Base-by-base conservation (phyloP, 2,797 vertebrate species). In the Tinamus major region DNA sequence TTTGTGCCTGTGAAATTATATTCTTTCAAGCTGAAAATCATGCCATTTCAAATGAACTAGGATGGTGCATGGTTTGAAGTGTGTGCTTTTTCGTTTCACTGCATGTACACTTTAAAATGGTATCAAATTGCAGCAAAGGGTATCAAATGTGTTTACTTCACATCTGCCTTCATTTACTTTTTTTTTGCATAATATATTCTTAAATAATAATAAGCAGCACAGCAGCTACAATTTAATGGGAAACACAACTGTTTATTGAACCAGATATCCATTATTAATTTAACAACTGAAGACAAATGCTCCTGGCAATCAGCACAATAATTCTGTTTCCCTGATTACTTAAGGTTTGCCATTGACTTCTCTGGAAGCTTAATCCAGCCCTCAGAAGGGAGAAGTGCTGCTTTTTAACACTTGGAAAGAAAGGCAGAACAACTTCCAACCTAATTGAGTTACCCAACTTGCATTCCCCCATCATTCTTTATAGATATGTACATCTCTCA, bases 201-300 rank as follows among this genome's bases (percentile, higher is more conserved):
- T 86, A 94, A 91, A 79, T 86, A 95, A 89, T 86, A 95, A 87
- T 91, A 86, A 92, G 68, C 87, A 95, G 63, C 64, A 58, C 82
- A 33, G 42, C 59, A 86, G 82, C 91, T 94, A 92, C 59, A 93
- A 26, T 83, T 87, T 92, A 93, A 93, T 93, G 90, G 79, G 81
- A 96, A 95, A 93, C 70, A 84, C 77, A 91, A 95, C 77, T 96
- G 96, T 95, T 95, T 96, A 94, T 96, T 95, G 95, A 96, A 96
- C 95, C 92, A 91, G 93, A 90, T 96, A 90, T 68, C 94, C 83
- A 96, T 96, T 95, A 96, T 95, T 96, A 96, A 95, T 96, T 96
- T 96, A 96, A 94, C 92, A 95, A 92, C 80, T 6, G 71, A 91
- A 95, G 35, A 95, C 89, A 92, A 96, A 95, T 0, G 85, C 96